Evolutionary conservation across 2,888 invertebrate genomes (phyloP).

Genomic region (Torymus auratus): DNA sequence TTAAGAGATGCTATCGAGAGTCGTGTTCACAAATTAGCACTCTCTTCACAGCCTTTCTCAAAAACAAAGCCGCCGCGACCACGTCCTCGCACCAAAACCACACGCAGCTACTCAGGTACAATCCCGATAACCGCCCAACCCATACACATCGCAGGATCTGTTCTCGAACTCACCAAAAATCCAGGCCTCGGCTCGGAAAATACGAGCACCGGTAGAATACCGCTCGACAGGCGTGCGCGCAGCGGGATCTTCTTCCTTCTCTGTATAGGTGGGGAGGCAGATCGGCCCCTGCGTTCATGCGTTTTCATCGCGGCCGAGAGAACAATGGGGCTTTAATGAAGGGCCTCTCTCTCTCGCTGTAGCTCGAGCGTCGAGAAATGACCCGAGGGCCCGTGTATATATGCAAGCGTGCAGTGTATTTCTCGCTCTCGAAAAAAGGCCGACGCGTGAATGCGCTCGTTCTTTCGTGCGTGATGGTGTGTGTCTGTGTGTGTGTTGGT

Average conservation of each 20-base stretch:
- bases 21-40: no score
- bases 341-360: constrained; percentile 28
- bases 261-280: background rate
- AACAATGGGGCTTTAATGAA: constrained; percentile 58
- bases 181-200: constrained; percentile 11
- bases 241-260: constrained; percentile 23
- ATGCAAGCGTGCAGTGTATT: no score
- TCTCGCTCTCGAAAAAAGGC: constrained; percentile 7
- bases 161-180: background rate
- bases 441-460: constrained; percentile 20
- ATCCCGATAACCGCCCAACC: no score
- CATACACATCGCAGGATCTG: no score
- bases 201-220: constrained; percentile 24
- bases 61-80: no score
- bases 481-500: no score
- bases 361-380: constrained; percentile 17
- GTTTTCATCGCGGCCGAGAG: constrained; percentile 24
- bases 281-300: constrained; percentile 2
- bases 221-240: background rate
- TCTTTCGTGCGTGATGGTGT: background rate
- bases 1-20: no score
- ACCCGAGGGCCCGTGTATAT: constrained; percentile 18
- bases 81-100: no score
- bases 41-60: no score
- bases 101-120: no score